Evolutionary conservation across 1,140 invertebrate species (phyloP), one percentile per base, ranked within the genome.

Genomic region (Hycleus cichorii): DNA sequence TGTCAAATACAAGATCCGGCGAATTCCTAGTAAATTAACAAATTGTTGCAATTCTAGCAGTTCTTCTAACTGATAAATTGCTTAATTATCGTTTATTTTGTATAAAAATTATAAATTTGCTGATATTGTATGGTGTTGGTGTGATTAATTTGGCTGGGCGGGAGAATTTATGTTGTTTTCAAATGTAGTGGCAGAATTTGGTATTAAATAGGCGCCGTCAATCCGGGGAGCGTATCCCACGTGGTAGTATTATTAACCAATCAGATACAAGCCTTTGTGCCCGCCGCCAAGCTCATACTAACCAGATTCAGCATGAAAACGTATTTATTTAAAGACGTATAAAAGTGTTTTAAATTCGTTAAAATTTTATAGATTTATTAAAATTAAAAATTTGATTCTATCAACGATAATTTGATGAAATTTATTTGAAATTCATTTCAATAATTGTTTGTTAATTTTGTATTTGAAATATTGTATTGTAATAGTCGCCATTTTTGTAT

Each of bases 261-360:
- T 81, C 75, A 78, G 75, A 76, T 74, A 69, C 74, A 75, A 73
- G 66, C 71, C 76, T 79, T 80, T 79, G 76, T 80, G 68, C 75
- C 77, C 77, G 78, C 80, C 79, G 78, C 80, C 76, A 80, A 82
- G 78, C 78, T 78, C 74, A 71, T 75, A 72, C 72, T 68, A 71
- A 67, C 74, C 64, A 32, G 32, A 32, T 74, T 69, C 72, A 77
- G 76, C 77, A 79, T 73, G 74, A 75, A 75, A 75, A 74, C 74
- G 72, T 72, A 69, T 68, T 57, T 72, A 69, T 74, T 76, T 73
- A 62, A 63, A 63, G 52, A 63, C 52, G 52, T 51, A 43, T 66
- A 66, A 69, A 65, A 57, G 60, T 68, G 66, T 67, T 55, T 54
- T 50, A 39, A 64, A 61, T 59, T 38, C 49, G 38, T 40, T 49